Percentiles rank a stretch among this genome's conserved stretches.
Conservation (phyloP, 2,888 invertebrate species). For the Synanthedon myopaeformis region DNA sequence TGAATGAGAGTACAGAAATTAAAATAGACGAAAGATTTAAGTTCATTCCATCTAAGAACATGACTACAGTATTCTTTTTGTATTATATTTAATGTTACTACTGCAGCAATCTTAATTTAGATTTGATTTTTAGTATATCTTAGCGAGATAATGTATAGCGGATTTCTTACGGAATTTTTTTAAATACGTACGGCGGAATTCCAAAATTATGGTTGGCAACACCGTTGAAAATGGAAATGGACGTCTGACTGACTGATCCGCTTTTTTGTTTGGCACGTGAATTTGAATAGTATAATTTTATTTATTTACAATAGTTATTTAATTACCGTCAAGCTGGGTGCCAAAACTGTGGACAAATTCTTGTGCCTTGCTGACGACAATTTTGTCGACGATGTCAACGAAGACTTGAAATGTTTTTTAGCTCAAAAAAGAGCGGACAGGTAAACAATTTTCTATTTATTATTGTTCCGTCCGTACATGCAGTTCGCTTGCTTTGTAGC, state of each 20-base stretch:
- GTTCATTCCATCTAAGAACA: too few species aligned
- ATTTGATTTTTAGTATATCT: too few species aligned
- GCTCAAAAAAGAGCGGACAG: constrained; percentile 60
- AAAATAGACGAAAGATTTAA: too few species aligned
- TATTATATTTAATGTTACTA: too few species aligned
- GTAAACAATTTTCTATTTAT: constrained; percentile 50
- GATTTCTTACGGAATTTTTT: too few species aligned
- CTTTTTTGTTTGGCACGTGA: constrained; percentile 39
- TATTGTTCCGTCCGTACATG: constrained; percentile 11
- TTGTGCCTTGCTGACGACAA: constrained; percentile 58
- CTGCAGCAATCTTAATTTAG: too few species aligned
- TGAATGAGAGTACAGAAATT: too few species aligned
- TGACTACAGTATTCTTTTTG: too few species aligned
- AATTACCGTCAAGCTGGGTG: constrained; percentile 61
- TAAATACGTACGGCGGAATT: too few species aligned
- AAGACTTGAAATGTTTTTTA: constrained; percentile 63
- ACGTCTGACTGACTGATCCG: neutral
- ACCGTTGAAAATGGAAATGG: too few species aligned
- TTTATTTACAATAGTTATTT: constrained; percentile 33
- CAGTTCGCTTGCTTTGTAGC: neutral
- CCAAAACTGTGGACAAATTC: constrained; percentile 64
- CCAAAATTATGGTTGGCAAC: too few species aligned
- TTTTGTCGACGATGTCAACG: constrained; percentile 64
- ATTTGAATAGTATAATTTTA: constrained; percentile 25
- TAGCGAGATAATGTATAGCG: too few species aligned